phyloP scores from a whole-genome alignment of 2,888 invertebrate genomes.

The Deilephila porcellus region DNA sequence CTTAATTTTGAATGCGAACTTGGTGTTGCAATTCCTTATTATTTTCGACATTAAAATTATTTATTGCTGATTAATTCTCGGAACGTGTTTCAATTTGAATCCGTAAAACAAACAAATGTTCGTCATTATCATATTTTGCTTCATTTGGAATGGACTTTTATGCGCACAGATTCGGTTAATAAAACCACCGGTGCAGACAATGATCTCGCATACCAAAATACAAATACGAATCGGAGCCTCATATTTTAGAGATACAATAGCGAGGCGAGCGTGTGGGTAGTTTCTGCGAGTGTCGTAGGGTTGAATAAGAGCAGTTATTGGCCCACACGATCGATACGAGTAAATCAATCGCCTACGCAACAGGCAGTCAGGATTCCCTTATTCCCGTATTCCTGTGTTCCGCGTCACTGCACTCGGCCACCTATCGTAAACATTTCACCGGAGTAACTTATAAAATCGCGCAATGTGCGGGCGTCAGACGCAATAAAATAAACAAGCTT shows the following conservation, averaged over 20 bases:
- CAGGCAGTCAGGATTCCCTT: constrained; percentile 52
- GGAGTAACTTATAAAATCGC: constrained; percentile 50
- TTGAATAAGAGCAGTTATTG: constrained; percentile 47
- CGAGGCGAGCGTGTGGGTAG: constrained; percentile 20
- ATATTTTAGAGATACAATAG: constrained; percentile 34
- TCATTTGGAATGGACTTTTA: constrained; percentile 9
- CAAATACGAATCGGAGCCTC: constrained; percentile 36
- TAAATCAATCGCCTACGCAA: constrained; percentile 77
- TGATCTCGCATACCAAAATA: constrained; percentile 1
- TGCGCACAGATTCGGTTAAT: constrained; percentile 14
- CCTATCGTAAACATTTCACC: constrained; percentile 58
- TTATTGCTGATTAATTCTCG: constrained; percentile 29
- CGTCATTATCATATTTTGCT: constrained; percentile 24
- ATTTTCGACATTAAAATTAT: constrained; percentile 48
- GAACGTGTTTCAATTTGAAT: constrained; percentile 27
- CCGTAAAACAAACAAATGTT: constrained; percentile 25
- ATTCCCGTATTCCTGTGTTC: constrained; percentile 40
- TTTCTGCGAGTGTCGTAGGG: constrained; percentile 24
- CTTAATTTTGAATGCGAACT: constrained; percentile 75
- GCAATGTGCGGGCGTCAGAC: constrained; percentile 60
- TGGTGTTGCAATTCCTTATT: constrained; percentile 60
- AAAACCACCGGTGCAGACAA: constrained; percentile 16
- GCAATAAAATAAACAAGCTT: constrained; percentile 66
- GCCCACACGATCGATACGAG: constrained; percentile 48
- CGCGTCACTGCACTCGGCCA: constrained; percentile 47